A percentile compares a stretch with the other conserved stretches of the same genome.
Evolutionary conservation across 2,888 invertebrate genomes (phyloP).

Genomic region (Synanthedon formicaeformis): DNA sequence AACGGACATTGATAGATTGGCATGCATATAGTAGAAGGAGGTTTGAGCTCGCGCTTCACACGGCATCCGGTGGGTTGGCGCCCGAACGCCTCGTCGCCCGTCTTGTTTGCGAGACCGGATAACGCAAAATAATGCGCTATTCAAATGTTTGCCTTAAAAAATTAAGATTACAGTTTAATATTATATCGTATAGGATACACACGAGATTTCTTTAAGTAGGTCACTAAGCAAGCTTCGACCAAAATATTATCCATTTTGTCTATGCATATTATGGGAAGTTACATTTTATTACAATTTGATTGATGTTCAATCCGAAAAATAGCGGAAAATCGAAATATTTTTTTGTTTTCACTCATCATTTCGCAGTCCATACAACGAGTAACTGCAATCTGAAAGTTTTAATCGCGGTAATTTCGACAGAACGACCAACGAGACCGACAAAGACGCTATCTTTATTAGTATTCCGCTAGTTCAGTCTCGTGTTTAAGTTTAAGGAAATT

Average conservation of each 20-base stretch:
- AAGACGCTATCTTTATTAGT: neutral
- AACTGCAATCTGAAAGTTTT: constrained; percentile 19
- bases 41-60: constrained; percentile 24
- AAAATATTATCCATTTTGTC: no score
- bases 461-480: neutral
- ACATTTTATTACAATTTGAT: neutral
- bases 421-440: neutral
- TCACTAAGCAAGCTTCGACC: no score
- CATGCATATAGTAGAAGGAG: constrained; percentile 31
- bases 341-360: constrained; percentile 22
- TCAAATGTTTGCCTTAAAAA: constrained; percentile 19
- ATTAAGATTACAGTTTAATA: constrained; percentile 5
- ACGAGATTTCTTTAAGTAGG: neutral
- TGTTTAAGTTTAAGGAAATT: neutral
- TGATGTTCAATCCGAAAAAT: neutral
- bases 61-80: constrained; percentile 31
- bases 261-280: neutral
- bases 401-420: constrained; percentile 10
- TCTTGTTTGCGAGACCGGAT: constrained; percentile 29
- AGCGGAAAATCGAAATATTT: constrained; percentile 15
- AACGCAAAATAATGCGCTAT: constrained; percentile 21
- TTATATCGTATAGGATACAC: neutral
- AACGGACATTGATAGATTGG: constrained; percentile 39
- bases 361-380: constrained; percentile 25
- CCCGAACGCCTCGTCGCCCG: constrained; percentile 16